Conservation (phyloP, 2,113 vertebrate species). For the Dipodomys spectabilis region DNA sequence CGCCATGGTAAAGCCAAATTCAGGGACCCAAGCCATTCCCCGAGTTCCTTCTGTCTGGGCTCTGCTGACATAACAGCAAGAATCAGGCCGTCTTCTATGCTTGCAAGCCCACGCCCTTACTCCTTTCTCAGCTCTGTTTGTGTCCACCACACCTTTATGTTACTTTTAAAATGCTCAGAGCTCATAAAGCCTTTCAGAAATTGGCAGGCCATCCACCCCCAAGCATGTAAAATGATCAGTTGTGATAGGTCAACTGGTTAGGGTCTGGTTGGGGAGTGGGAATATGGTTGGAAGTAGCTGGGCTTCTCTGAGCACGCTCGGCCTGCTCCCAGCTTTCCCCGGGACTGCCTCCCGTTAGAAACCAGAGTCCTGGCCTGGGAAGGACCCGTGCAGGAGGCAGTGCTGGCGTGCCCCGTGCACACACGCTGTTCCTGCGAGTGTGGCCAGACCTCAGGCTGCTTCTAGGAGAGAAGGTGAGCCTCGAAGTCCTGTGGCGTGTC, state of each 20-base stretch:
- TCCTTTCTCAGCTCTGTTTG: slow-evolving; percentile 50
- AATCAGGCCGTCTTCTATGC: slow-evolving; percentile 16
- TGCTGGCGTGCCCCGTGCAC: not conserved
- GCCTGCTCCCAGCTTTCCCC: no score
- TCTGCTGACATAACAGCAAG: not conserved
- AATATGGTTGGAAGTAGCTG: not conserved
- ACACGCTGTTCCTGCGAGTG: not conserved
- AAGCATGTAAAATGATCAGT: not conserved
- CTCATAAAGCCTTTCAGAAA: slow-evolving; percentile 21
- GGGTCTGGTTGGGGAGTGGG: not conserved
- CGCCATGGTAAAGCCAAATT: not conserved
- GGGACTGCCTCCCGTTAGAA: no score
- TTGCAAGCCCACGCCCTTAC: not conserved
- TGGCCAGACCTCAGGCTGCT: not conserved
- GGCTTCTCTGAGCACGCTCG: not conserved
- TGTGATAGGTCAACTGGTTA: not conserved
- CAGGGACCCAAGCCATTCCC: not conserved
- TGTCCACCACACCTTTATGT: not conserved
- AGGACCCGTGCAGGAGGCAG: not conserved
- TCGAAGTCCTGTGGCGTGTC: not conserved
- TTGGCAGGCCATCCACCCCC: not conserved
- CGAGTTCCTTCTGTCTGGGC: not conserved
- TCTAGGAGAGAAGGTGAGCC: slow-evolving; percentile 34
- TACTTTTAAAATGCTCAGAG: slow-evolving; percentile 24
- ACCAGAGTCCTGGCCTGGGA: no score